Percentiles rank a stretch among this genome's conserved stretches.
phyloP scores from a whole-genome alignment of 2,888 invertebrate species.

The Ichneumoninae sp. region DNA sequence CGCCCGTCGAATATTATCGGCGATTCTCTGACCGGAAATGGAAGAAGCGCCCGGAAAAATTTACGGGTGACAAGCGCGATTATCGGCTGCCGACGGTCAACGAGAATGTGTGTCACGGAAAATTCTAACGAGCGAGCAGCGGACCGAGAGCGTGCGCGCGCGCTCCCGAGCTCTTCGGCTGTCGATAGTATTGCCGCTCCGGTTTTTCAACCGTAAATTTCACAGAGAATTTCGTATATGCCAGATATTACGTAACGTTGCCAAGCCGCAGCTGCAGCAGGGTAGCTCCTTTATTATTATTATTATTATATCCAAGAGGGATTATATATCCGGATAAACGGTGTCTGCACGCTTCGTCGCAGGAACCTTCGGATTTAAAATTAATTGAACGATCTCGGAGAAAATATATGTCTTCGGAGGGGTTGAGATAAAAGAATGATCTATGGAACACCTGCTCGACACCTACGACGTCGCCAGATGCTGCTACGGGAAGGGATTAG shows the following conservation, averaged over 20 bases:
- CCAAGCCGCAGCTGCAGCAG: conserved; percentile 44
- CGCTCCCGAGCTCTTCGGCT: background rate
- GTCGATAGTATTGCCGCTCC: conserved; percentile 19
- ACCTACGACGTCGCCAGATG: conserved; percentile 47
- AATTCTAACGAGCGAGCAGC: conserved; percentile 22
- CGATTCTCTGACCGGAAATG: conserved; percentile 57
- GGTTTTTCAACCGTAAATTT: conserved; percentile 50
- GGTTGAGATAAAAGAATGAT: conserved; percentile 44
- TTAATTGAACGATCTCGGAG: conserved; percentile 57
- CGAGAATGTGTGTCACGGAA: conserved; percentile 23
- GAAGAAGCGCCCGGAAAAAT: conserved; percentile 22
- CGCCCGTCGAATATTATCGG: conserved; percentile 35
- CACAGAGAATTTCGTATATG: conserved; percentile 35
- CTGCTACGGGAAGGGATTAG: conserved; percentile 17
- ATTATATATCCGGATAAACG: conserved; percentile 52
- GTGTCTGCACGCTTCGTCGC: conserved; percentile 11
- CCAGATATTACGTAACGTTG: conserved; percentile 11
- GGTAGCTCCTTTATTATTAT: conserved; percentile 4
- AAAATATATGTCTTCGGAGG: conserved; percentile 12
- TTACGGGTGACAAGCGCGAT: conserved; percentile 59
- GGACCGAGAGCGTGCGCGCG: conserved; percentile 2
- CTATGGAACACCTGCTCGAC: conserved; percentile 58
- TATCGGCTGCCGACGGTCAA: conserved; percentile 57
- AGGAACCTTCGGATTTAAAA: conserved; percentile 17
- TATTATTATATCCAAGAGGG: background rate